Percentiles rank a stretch among this genome's conserved stretches.
phyloP scores from a whole-genome alignment of 2,888 invertebrate species.

The Euphydryas editha region DNA sequence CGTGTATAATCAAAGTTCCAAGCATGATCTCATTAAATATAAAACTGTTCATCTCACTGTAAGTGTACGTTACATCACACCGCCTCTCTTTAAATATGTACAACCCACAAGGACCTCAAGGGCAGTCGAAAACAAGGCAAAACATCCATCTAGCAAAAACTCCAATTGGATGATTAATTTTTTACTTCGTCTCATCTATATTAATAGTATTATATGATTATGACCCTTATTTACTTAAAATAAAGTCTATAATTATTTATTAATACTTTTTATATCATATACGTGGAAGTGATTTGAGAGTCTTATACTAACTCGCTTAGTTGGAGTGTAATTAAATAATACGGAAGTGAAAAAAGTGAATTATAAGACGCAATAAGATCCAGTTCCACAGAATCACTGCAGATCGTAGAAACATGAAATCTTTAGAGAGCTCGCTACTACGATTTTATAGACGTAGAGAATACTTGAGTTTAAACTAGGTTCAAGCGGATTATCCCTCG shows the following conservation, averaged over 20 bases:
- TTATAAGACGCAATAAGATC: background rate
- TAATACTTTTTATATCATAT: background rate
- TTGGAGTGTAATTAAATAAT: slow-evolving; percentile 1
- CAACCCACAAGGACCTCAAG: slow-evolving; percentile 28
- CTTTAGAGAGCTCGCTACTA: background rate
- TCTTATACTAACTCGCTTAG: background rate
- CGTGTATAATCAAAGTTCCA: no score
- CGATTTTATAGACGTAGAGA: no score
- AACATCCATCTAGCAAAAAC: slow-evolving; percentile 24
- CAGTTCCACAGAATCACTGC: background rate
- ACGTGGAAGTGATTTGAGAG: background rate
- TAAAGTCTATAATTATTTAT: background rate
- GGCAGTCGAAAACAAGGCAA: slow-evolving; percentile 19
- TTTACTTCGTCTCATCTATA: slow-evolving; percentile 10
- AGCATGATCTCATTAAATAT: no score
- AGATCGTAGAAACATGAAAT: background rate
- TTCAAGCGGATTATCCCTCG: no score
- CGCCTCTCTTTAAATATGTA: background rate
- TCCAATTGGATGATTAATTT: slow-evolving; percentile 11
- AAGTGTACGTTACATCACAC: background rate
- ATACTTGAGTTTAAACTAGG: no score
- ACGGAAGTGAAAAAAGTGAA: background rate
- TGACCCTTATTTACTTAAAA: background rate
- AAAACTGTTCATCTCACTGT: background rate
- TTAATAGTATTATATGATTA: slow-evolving; percentile 1